These are phyloP conservation scores for Heterotilapia buettikoferi DNA, from an alignment of 2,113 vertebrate genomes.

Conservation along the genomic window DNA sequence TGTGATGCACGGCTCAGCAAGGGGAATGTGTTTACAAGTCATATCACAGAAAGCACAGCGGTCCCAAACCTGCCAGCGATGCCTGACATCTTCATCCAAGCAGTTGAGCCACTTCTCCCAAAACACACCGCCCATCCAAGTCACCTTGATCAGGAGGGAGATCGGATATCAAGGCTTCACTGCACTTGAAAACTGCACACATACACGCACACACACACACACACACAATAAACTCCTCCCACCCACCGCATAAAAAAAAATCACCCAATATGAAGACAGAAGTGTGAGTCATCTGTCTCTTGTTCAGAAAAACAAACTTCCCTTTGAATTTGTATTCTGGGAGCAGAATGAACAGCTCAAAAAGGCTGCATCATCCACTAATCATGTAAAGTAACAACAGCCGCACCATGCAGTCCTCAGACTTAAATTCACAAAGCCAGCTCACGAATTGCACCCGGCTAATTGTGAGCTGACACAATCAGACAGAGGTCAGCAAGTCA, in stretches of 20 bases:
- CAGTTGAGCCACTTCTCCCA: background rate
- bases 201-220: background rate
- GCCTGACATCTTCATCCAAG: constrained; percentile 34
- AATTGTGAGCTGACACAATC: background rate
- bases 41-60: constrained; percentile 22
- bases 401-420: background rate
- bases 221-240: background rate
- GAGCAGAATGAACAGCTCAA: background rate
- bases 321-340: background rate
- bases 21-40: constrained; percentile 1
- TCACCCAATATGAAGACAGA: background rate
- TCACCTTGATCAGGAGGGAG: constrained; percentile 20
- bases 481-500: background rate
- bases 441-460: background rate
- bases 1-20: background rate
- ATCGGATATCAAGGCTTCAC: background rate
- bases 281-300: background rate
- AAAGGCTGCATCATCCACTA: background rate
- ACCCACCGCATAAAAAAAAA: background rate
- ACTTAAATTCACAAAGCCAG: background rate
- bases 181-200: background rate
- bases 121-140: background rate
- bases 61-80: constrained; percentile 22
- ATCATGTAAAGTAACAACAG: background rate
- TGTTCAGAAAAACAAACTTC: background rate